These are phyloP conservation scores for Acleris literana DNA, from an alignment of 2,888 invertebrate species.

Conservation along the genomic window DNA sequence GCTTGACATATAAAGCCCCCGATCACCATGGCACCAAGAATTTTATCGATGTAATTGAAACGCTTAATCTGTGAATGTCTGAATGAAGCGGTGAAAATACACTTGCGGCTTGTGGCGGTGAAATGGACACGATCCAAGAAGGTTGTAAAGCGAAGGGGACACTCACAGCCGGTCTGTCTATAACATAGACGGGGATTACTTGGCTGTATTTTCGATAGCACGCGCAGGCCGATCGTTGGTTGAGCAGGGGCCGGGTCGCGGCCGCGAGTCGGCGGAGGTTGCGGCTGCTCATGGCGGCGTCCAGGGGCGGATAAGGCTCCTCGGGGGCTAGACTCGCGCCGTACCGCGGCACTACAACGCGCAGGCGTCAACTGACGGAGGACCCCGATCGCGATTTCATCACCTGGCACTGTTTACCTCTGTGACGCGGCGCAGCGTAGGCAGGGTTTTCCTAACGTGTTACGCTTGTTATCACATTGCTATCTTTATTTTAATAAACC, in stretches of 20 bases:
- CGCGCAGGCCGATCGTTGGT: conserved; percentile 53
- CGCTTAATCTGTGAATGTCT: conserved; percentile 6
- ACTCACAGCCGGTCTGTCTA: conserved; percentile 70
- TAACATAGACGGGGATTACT: conserved; percentile 77
- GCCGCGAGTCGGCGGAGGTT: conserved; percentile 67
- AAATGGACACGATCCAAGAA: conserved; percentile 10
- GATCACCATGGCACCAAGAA: conserved; percentile 12
- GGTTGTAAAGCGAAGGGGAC: conserved; percentile 44
- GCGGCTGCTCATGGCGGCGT: conserved; percentile 65
- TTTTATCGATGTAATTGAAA: conserved; percentile 6
- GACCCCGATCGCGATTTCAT: conserved; percentile 47
- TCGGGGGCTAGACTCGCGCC: conserved; percentile 54
- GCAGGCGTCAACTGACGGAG: conserved; percentile 72
- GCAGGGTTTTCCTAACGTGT: conserved; percentile 24
- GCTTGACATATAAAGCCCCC: conserved; percentile 12
- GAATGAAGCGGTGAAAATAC: not conserved
- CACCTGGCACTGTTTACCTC: conserved; percentile 53
- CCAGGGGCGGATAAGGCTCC: conserved; percentile 40
- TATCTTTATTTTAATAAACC: conserved; percentile 20
- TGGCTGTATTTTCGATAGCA: conserved; percentile 71
- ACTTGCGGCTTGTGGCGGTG: not conserved
- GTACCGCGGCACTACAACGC: conserved; percentile 55
- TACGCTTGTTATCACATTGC: conserved; percentile 27
- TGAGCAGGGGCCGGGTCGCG: conserved; percentile 49
- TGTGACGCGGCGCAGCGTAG: conserved; percentile 22